phyloP scores from a whole-genome alignment of 2,113 vertebrate genomes.

The Cisticola juncidis region DNA sequence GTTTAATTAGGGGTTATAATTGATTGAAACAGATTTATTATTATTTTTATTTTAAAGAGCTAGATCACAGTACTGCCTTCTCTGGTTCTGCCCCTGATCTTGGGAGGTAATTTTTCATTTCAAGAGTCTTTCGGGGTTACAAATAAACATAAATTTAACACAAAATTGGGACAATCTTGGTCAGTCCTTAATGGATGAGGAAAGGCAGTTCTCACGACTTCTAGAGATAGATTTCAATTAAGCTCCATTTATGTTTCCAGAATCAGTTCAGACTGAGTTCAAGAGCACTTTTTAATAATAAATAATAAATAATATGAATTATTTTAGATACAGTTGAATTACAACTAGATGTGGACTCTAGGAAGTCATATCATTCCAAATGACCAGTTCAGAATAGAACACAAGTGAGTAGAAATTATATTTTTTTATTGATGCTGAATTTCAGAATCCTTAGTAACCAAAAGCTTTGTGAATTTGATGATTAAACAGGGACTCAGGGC shows the following conservation, averaged over 20 bases:
- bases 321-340: not conserved
- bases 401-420: rapidly evolving
- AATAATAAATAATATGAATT: not conserved
- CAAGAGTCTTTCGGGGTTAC: not conserved
- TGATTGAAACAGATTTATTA: not conserved
- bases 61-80: not conserved
- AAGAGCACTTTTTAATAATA: not conserved
- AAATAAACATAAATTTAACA: not conserved
- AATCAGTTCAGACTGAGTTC: not conserved
- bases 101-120: not conserved
- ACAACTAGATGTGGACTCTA: not conserved
- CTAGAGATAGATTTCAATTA: not conserved
- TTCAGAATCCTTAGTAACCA: not conserved
- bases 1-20: not conserved
- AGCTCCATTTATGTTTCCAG: not conserved
- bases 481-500: not conserved
- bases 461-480: not conserved
- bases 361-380: not conserved
- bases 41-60: not conserved
- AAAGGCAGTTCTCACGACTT: not conserved
- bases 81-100: not conserved
- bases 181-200: not conserved
- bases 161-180: not conserved
- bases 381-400: not conserved
- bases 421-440: not conserved